Conservation (phyloP, 2,113 vertebrate species). For the Crypturellus undulatus region DNA sequence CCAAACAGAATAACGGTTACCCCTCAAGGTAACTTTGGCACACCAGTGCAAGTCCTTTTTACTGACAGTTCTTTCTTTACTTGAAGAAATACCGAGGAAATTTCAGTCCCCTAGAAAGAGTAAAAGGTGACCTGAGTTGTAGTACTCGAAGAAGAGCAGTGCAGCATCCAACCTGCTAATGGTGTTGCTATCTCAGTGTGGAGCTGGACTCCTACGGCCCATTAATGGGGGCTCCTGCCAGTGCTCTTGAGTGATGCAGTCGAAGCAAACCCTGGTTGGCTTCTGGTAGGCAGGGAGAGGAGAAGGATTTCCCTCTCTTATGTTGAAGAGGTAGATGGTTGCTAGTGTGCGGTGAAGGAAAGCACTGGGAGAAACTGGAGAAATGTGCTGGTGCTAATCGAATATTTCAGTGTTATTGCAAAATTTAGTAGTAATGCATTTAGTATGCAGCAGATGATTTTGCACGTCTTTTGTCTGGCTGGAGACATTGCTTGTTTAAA, state of each 20-base stretch:
- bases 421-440: background rate
- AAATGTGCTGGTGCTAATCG: background rate
- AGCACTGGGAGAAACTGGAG: background rate
- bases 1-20: background rate
- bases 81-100: background rate
- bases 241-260: background rate
- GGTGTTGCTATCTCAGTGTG: background rate
- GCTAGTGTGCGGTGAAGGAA: background rate
- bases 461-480: background rate
- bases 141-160: background rate
- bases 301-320: background rate
- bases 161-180: background rate
- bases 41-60: background rate
- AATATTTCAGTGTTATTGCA: background rate
- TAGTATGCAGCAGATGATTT: background rate
- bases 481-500: background rate
- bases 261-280: background rate
- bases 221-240: background rate
- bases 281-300: background rate
- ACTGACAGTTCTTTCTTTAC: background rate
- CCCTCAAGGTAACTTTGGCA: background rate
- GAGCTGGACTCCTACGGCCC: background rate
- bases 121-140: background rate
- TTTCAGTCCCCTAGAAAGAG: background rate
- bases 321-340: background rate